Conservation (phyloP, 2,888 invertebrate genomes). For the Pterostichus niger region DNA sequence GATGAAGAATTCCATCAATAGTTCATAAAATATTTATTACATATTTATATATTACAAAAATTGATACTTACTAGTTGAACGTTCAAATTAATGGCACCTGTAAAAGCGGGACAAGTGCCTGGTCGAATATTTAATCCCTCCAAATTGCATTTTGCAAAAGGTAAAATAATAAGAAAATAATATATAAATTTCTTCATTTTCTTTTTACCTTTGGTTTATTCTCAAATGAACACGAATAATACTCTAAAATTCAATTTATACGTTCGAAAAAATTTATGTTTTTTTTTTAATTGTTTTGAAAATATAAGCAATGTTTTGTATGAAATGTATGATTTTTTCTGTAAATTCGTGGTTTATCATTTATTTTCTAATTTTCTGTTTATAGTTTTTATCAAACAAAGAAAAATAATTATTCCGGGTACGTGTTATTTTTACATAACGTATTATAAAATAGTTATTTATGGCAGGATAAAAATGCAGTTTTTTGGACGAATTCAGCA, state of each 20-base stretch:
- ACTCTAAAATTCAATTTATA: not conserved
- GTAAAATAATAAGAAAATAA: not conserved
- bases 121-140: conserved; percentile 1
- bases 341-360: conserved; percentile 13
- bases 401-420: no score
- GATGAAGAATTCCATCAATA: no score
- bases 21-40: no score
- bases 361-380: not conserved
- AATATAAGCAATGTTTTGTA: not conserved
- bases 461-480: no score
- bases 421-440: no score
- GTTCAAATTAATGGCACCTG: not conserved
- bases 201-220: no score
- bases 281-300: not conserved
- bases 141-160: conserved; percentile 12
- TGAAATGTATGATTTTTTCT: not conserved
- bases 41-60: not conserved
- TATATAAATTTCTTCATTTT: no score
- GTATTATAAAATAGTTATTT: no score
- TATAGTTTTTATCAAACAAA: no score
- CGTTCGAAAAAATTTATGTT: not conserved
- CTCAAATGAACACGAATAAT: not conserved
- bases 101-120: conserved; percentile 10
- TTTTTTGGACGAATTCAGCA: no score
- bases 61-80: not conserved